Evolutionary conservation across 2,888 invertebrate species (phyloP).

Genomic region (Liopterus haemorrhoidalis): DNA sequence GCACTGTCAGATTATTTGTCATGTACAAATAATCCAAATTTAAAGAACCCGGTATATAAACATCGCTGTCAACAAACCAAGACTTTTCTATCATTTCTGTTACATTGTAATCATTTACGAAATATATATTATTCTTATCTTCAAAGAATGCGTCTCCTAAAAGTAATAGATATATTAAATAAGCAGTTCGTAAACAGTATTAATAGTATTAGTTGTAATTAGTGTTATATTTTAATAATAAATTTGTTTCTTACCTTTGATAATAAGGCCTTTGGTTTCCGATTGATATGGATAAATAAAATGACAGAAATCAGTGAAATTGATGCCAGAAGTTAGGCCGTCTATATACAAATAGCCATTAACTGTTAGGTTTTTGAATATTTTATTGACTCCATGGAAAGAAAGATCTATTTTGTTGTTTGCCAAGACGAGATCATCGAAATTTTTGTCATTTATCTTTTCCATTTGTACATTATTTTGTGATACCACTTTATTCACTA

Average conservation of each 20-base stretch:
- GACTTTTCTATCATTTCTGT: constrained; percentile 40
- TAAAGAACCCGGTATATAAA: too few relatives aligned
- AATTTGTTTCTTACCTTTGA: constrained; percentile 38
- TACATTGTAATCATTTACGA: constrained; percentile 43
- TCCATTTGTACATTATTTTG: constrained; percentile 36
- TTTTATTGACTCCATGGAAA: constrained; percentile 36
- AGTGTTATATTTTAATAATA: constrained; percentile 16
- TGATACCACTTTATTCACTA: constrained; percentile 33
- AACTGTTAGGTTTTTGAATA: constrained; percentile 37
- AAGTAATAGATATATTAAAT: constrained; percentile 28
- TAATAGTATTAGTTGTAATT: constrained; percentile 8
- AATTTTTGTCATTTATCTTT: constrained; percentile 42
- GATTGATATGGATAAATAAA: constrained; percentile 35
- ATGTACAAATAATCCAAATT: too few relatives aligned
- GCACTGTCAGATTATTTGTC: too few relatives aligned
- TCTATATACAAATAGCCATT: constrained; percentile 38
- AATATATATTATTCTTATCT: constrained; percentile 43
- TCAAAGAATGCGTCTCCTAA: constrained; percentile 46
- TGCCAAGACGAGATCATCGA: constrained; percentile 45
- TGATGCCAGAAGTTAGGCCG: constrained; percentile 38
- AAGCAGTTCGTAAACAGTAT: constrained; percentile 12
- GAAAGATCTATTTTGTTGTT: constrained; percentile 31
- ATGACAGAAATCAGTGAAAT: constrained; percentile 40
- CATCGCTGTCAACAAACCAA: constrained; percentile 52
- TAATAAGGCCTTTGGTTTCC: constrained; percentile 37